phyloP scores from a whole-genome alignment of 2,888 invertebrate species.

The Creontiades dilutus region DNA sequence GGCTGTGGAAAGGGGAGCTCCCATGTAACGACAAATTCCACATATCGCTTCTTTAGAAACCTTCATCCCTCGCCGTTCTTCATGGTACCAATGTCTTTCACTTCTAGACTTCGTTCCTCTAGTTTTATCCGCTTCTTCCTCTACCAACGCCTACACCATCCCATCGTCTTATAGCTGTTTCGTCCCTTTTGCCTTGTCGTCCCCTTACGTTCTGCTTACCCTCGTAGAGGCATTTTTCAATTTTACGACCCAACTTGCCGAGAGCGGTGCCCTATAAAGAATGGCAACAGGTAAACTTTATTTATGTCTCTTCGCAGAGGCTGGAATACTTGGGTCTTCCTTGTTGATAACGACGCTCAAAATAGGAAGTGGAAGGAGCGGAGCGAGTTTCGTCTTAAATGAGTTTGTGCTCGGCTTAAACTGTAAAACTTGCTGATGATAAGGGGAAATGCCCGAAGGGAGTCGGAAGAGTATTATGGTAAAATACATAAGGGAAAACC shows the following conservation, averaged over 20 bases:
- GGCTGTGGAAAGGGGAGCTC: not conserved
- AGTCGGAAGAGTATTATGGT: not conserved
- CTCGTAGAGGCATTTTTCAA: conserved; percentile 68
- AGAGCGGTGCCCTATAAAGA: conserved; percentile 65
- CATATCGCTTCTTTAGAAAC: conserved; percentile 44
- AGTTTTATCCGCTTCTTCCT: not conserved
- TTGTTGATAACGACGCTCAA: conserved; percentile 47
- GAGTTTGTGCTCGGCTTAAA: not conserved
- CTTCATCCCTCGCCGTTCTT: not conserved
- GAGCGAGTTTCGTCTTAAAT: not conserved
- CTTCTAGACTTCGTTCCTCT: conserved; percentile 30
- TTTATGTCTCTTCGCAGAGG: conserved; percentile 64
- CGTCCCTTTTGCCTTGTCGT: not conserved
- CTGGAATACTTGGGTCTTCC: conserved; percentile 60
- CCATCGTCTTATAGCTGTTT: not conserved
- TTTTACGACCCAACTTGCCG: conserved; percentile 70
- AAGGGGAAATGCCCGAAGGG: not conserved
- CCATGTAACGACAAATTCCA: conserved; percentile 65
- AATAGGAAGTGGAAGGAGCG: not conserved
- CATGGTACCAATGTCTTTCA: conserved; percentile 5
- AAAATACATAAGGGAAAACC: too few relatives aligned
- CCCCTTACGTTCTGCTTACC: not conserved
- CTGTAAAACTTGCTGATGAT: conserved; percentile 8
- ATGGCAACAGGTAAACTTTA: conserved; percentile 72
- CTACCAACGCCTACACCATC: not conserved